Conservation (phyloP, 2,888 invertebrate species). For the Eupithecia abbreviata region DNA sequence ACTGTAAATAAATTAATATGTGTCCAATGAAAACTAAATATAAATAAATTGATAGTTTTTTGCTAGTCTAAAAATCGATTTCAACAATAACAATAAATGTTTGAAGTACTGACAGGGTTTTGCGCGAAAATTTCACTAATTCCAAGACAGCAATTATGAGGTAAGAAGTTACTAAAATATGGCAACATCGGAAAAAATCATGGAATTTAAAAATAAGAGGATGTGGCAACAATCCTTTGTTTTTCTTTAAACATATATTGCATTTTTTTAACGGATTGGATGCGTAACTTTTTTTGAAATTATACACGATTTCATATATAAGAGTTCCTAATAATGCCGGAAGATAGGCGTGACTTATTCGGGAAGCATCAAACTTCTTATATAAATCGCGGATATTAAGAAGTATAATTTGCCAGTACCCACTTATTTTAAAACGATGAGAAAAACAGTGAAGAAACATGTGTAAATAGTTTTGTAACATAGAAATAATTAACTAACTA, state of each 20-base stretch:
- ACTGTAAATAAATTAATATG: constrained; percentile 69
- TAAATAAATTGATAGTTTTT: constrained; percentile 33
- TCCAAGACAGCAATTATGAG: constrained; percentile 66
- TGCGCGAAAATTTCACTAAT: constrained; percentile 37
- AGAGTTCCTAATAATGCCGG: neutral
- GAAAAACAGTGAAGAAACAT: constrained; percentile 43
- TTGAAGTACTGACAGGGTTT: constrained; percentile 35
- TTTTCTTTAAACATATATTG: neutral
- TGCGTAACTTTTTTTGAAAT: neutral
- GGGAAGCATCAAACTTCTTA: neutral
- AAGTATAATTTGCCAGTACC: constrained; percentile 18
- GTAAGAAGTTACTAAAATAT: constrained; percentile 77
- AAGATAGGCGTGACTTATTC: neutral
- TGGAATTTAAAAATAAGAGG: constrained; percentile 44
- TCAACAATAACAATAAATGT: constrained; percentile 35
- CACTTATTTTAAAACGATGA: constrained; percentile 31
- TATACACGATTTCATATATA: neutral
- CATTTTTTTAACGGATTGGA: neutral
- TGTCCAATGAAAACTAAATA: constrained; percentile 62
- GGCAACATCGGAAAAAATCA: constrained; percentile 72
- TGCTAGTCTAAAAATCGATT: constrained; percentile 38
- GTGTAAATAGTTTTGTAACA: constrained; percentile 42
- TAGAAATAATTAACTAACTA: constrained; percentile 62
- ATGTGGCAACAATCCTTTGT: constrained; percentile 8
- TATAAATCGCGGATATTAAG: neutral